Evolutionary conservation across 2,797 vertebrate species (phyloP).

Genomic region (Intellagama lesueurii): DNA sequence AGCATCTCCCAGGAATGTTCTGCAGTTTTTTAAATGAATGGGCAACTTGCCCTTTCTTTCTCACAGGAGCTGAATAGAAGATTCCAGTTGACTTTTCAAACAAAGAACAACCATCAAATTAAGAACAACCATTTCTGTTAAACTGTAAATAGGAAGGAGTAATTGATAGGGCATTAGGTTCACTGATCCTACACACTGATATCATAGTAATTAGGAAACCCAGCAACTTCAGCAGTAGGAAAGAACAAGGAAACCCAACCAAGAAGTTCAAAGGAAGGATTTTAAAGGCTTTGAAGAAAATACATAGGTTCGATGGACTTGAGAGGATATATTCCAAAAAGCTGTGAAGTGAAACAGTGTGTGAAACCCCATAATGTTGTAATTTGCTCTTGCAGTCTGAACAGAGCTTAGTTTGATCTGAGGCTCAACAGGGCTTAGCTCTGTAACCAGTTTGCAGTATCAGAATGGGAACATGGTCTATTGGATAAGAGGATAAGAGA

Average conservation of each 20-base stretch:
- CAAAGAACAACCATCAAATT: constrained; percentile 52
- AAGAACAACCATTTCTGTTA: constrained; percentile 53
- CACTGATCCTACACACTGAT: constrained; percentile 33
- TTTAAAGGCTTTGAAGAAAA: constrained; percentile 52
- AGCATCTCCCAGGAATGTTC: constrained; percentile 46
- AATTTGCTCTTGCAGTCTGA: constrained; percentile 52
- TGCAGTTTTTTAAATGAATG: constrained; percentile 34
- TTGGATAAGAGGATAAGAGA: neutral
- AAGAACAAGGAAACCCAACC: constrained; percentile 55
- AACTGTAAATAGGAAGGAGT: constrained; percentile 51
- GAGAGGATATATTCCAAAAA: constrained; percentile 46
- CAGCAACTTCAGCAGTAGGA: constrained; percentile 45
- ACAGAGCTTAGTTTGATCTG: constrained; percentile 27
- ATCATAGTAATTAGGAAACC: constrained; percentile 57
- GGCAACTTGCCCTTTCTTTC: constrained; percentile 26
- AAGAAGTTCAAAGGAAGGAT: constrained; percentile 52
- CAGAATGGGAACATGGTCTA: neutral
- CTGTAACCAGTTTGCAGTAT: neutral
- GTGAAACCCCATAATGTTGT: constrained; percentile 45
- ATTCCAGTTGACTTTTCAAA: constrained; percentile 55
- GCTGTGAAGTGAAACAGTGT: constrained; percentile 50
- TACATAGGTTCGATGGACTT: constrained; percentile 38
- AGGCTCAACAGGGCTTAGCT: neutral
- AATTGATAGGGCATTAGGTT: constrained; percentile 56
- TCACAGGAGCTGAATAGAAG: constrained; percentile 23